Base-by-base conservation (phyloP, 2,888 invertebrate genomes). In the Polyommatus icarus region DNA sequence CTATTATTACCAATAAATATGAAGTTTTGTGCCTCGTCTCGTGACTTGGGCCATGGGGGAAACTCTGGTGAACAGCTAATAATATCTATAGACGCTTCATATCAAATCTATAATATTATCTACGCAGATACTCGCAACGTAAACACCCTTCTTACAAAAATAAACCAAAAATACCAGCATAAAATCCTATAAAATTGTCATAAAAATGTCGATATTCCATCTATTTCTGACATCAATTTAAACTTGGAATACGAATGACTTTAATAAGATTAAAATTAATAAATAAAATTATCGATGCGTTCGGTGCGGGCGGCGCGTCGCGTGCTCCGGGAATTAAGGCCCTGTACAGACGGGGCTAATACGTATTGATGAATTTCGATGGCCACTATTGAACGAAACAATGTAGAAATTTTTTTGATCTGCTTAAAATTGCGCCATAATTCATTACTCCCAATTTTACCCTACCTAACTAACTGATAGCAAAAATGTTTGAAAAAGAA, bases 291-390 rank as follows among this genome's bases (percentile, higher is more conserved):
- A 82, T 81, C 78, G 79, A 81, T 81, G 79, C 73, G 76, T 80
- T 82, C 67, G 83, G 84, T 84, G 85, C 81, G 84, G 89, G 24
- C 61, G 91, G 91, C 91, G 92, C 82, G 78, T 88, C 86, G 90
- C 89, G 91, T 91, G 91, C 85, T 83, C 78, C 77, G 79, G 79
- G 89, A 91, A 91, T 92, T 91, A 91, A 79, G 84, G 85, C 83
- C 54, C 46, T 36, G 71, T 54, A 79, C 79, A 79, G 78, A 81
- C 82, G 83, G 12, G 18, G 7, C 67, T 67, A 67, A 20, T 67
- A 67, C 67, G 67, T 67, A 29, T 1, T 15, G 15, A 29, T 67
- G 29, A 6, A 29, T 1, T 67, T 67, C 15, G 6, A 32, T 32
- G 5, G 5, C 29, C 10, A 61, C 12, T 29, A 36, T 7, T 36